A percentile compares a stretch with the other conserved stretches of the same genome.
Evolutionary conservation across 2,888 invertebrate genomes (phyloP).

Genomic region (Nematopogon swammerdamellus): DNA sequence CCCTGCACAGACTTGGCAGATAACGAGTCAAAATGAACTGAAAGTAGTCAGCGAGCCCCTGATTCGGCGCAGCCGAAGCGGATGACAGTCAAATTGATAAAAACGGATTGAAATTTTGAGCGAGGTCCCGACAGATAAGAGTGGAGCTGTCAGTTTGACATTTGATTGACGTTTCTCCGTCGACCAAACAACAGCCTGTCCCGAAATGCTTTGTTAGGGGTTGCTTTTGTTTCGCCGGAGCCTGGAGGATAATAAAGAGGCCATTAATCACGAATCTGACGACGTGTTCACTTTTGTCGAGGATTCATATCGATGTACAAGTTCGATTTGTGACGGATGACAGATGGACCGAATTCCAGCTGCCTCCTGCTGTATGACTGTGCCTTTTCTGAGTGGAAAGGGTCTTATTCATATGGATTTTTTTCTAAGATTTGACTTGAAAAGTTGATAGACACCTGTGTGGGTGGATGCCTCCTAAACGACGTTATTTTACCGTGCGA

Average conservation of each 20-base stretch:
- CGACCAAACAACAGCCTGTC: background rate
- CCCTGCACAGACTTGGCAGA: no score
- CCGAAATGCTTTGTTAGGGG: background rate
- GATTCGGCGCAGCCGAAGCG: no score
- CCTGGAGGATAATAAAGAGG: background rate
- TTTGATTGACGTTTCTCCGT: conserved; percentile 5
- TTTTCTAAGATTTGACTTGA: no score
- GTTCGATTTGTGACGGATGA: background rate
- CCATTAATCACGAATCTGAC: background rate
- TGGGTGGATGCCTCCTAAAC: no score
- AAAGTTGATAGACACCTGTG: no score
- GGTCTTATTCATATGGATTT: no score
- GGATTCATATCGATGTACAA: background rate
- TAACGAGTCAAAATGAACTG: no score
- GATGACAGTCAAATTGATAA: background rate
- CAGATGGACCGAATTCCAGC: no score
- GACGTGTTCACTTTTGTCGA: background rate
- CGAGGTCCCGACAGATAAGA: background rate
- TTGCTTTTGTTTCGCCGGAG: background rate
- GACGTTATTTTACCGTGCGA: no score
- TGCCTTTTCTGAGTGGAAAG: no score
- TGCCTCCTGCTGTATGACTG: no score
- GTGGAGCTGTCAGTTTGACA: conserved; percentile 1
- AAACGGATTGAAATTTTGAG: background rate
- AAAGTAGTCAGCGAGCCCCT: no score